Percentiles rank a stretch among this genome's conserved stretches.
These are phyloP conservation scores for Paratrypauchen microcephalus DNA, from an alignment of 2,797 vertebrate species.

Conservation along the genomic window DNA sequence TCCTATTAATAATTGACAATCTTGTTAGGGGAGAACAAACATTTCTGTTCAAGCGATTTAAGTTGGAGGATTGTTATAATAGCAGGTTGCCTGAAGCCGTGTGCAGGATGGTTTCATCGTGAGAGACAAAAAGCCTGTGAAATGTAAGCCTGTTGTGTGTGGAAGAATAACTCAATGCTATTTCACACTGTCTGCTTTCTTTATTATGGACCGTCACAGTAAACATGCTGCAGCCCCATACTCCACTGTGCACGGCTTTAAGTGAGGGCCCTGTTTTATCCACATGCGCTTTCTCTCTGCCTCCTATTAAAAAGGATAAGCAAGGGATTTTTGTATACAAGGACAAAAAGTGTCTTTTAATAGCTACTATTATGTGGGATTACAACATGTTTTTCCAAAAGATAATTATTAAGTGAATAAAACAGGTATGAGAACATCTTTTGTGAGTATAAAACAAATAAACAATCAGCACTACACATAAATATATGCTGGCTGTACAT, in stretches of 20 bases:
- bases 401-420: neutral
- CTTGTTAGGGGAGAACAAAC: conserved; percentile 76
- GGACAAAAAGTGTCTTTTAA: conserved; percentile 11
- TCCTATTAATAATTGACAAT: conserved; percentile 78
- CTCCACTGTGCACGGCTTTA: conserved; percentile 45
- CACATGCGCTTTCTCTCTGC: conserved; percentile 8
- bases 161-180: conserved; percentile 73
- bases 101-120: conserved; percentile 38
- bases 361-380: conserved; percentile 3
- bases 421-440: neutral
- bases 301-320: conserved; percentile 14
- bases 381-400: neutral
- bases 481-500: neutral
- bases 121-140: conserved; percentile 43
- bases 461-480: no score
- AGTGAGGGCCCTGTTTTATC: conserved; percentile 31
- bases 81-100: conserved; percentile 29
- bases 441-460: neutral
- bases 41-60: conserved; percentile 73
- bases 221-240: conserved; percentile 64
- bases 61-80: conserved; percentile 56
- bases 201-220: conserved; percentile 80
- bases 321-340: conserved; percentile 15
- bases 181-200: conserved; percentile 82
- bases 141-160: conserved; percentile 63